Evolutionary conservation across 2,888 invertebrate species (phyloP).

Genomic region (Mesorhabditis spiculigera): DNA sequence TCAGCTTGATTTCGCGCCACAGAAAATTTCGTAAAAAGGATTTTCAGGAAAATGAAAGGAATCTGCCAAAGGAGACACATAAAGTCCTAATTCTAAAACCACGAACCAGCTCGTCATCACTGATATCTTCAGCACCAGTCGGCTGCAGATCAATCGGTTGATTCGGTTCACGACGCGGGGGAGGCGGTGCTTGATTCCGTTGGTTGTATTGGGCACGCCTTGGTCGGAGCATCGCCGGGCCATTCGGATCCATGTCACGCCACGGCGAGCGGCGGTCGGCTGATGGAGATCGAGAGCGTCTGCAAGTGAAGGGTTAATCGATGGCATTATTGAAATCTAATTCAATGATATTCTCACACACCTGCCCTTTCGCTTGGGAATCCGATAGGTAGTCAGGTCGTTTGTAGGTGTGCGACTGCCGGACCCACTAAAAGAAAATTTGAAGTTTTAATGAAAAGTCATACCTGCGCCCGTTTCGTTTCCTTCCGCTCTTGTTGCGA

Average conservation of each 20-base stretch:
- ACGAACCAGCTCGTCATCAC: neutral
- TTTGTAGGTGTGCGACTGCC: neutral
- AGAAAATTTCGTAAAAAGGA: no score
- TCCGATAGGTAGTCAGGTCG: neutral
- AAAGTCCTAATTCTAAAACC: no score
- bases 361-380: neutral
- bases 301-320: neutral
- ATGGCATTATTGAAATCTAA: neutral
- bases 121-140: neutral
- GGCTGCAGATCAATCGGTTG: neutral
- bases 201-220: neutral
- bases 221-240: neutral
- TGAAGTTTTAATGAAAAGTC: no score
- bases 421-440: neutral
- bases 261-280: neutral
- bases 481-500: no score
- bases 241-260: conserved; percentile 2
- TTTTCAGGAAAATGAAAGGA: no score
- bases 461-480: no score
- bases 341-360: no score
- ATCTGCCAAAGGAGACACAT: no score
- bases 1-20: no score
- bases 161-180: neutral
- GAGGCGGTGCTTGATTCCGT: neutral
- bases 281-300: neutral